phyloP scores from a whole-genome alignment of 2,888 invertebrate genomes.

The Phengaris alcon region DNA sequence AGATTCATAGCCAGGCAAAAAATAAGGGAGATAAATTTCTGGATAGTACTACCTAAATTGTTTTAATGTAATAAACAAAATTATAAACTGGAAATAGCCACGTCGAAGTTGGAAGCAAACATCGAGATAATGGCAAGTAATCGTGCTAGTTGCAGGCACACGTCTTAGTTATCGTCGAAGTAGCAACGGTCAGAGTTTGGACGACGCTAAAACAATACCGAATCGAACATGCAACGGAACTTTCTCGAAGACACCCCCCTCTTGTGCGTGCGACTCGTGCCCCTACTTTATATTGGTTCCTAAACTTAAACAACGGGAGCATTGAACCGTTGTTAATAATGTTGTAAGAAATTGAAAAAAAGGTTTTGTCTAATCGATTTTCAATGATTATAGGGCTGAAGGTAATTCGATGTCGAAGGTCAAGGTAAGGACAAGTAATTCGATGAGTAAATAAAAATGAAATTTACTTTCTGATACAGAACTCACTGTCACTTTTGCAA shows the following conservation, averaged over 20 bases:
- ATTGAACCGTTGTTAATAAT: slow-evolving; percentile 45
- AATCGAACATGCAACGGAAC: slow-evolving; percentile 77
- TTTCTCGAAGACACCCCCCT: slow-evolving; percentile 72
- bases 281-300: slow-evolving; percentile 73
- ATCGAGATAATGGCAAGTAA: slow-evolving; percentile 69
- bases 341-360: slow-evolving; percentile 16
- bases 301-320: slow-evolving; percentile 62
- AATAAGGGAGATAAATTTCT: neutral
- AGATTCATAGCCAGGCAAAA: neutral
- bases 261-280: slow-evolving; percentile 68
- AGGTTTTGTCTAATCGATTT: slow-evolving; percentile 4
- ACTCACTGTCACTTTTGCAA: neutral
- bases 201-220: slow-evolving; percentile 70
- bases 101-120: slow-evolving; percentile 59
- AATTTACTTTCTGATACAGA: too few species aligned
- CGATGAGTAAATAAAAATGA: neutral
- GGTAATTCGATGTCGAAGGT: neutral
- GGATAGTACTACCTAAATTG: neutral
- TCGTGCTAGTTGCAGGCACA: slow-evolving; percentile 62
- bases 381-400: neutral
- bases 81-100: slow-evolving; percentile 18
- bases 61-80: slow-evolving; percentile 42
- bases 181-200: slow-evolving; percentile 63
- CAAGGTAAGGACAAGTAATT: neutral
- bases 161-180: slow-evolving; percentile 54